Evolutionary conservation across 2,888 invertebrate genomes (phyloP).

Genomic region (Ennomos erosarius): DNA sequence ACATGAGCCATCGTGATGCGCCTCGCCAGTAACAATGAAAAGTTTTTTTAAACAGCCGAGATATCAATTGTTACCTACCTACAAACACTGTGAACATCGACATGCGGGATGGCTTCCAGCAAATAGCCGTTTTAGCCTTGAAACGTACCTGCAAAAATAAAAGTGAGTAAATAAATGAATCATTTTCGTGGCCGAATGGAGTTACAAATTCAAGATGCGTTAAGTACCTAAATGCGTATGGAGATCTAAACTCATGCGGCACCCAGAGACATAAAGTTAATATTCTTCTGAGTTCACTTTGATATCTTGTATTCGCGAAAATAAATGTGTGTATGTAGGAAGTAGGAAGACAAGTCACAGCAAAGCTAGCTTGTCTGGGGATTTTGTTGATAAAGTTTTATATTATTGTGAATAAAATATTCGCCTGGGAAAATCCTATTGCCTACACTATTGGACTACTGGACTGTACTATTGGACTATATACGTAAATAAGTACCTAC

Average conservation of each 20-base stretch:
- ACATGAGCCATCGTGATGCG: slow-evolving; percentile 63
- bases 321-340: too few relatives aligned
- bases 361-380: too few relatives aligned
- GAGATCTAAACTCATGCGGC: too few relatives aligned
- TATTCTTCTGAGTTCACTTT: too few relatives aligned
- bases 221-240: too few relatives aligned
- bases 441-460: too few relatives aligned
- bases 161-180: slow-evolving; percentile 7
- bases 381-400: background rate
- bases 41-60: slow-evolving; percentile 65
- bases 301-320: too few relatives aligned
- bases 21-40: slow-evolving; percentile 62
- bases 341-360: too few relatives aligned
- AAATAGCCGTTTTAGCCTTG: slow-evolving; percentile 9
- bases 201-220: slow-evolving; percentile 1
- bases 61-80: slow-evolving; percentile 57
- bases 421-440: background rate
- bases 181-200: background rate
- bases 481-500: too few relatives aligned
- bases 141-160: slow-evolving; percentile 4
- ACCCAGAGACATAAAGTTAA: too few relatives aligned
- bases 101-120: slow-evolving; percentile 21
- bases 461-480: too few relatives aligned
- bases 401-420: background rate
- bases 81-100: slow-evolving; percentile 37